A percentile compares a stretch with the other conserved stretches of the same genome.
phyloP scores from a whole-genome alignment of 2,113 vertebrate genomes.

The Campylomormyrus numenius region DNA sequence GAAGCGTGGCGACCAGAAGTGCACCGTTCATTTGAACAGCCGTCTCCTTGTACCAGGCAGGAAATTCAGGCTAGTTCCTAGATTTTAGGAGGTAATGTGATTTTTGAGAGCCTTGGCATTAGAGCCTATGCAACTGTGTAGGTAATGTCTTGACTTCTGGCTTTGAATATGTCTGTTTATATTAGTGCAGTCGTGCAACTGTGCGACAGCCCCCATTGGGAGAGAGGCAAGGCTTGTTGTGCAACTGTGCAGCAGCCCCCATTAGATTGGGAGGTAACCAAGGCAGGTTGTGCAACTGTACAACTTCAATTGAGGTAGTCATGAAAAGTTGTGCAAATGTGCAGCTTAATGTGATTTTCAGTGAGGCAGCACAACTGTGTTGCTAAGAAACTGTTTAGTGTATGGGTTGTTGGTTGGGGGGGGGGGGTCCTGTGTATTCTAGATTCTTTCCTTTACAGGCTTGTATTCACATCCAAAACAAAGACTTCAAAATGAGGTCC shows the following conservation, averaged over 20 bases:
- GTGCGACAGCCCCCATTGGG: neutral
- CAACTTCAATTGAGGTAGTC: constrained; percentile 29
- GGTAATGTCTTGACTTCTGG: constrained; percentile 33
- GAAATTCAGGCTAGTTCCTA: constrained; percentile 39
- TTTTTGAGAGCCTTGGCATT: constrained; percentile 43
- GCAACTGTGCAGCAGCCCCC: constrained; percentile 48
- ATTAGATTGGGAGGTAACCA: constrained; percentile 37
- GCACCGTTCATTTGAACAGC: constrained; percentile 37
- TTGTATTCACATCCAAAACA: constrained; percentile 19
- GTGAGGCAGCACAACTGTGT: constrained; percentile 49
- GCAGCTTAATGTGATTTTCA: constrained; percentile 41
- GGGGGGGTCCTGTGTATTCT: constrained; percentile 41
- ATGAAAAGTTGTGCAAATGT: constrained; percentile 58
- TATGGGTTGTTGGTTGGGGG: constrained; percentile 13
- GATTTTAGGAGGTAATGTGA: neutral
- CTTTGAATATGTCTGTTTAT: constrained; percentile 26
- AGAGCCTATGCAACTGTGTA: constrained; percentile 58
- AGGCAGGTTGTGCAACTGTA: constrained; percentile 30
- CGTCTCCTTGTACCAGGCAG: constrained; percentile 33
- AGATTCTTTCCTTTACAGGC: constrained; percentile 59
- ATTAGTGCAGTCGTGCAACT: neutral
- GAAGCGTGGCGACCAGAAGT: constrained; percentile 47
- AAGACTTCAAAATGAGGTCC: constrained; percentile 42
- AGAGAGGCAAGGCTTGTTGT: constrained; percentile 40
- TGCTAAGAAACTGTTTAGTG: constrained; percentile 23